Evolutionary conservation across 2,113 vertebrate species (phyloP).

Genomic region (Thamnophis sirtalis): DNA sequence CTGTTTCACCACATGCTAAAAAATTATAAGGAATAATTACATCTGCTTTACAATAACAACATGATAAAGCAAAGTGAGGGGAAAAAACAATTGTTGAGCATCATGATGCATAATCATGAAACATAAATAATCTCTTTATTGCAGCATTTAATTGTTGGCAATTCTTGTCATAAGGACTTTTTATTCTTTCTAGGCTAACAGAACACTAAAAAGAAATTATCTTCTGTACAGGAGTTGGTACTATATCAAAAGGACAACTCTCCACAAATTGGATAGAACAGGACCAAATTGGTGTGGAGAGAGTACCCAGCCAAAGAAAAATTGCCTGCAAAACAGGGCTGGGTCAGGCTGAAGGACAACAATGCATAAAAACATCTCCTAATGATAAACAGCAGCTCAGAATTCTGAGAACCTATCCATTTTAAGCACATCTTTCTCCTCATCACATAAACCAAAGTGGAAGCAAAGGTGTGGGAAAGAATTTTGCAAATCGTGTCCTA

Average conservation of each 20-base stretch:
- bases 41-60: neutral
- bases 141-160: neutral
- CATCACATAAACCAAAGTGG: neutral
- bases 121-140: neutral
- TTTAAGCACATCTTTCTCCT: neutral
- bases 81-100: neutral
- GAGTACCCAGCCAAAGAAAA: neutral
- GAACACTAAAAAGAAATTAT: neutral
- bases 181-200: neutral
- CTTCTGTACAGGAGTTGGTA: neutral
- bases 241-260: neutral
- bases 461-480: neutral
- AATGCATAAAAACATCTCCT: neutral
- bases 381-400: neutral
- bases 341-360: neutral
- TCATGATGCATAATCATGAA: neutral
- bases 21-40: neutral
- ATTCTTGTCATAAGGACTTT: neutral
- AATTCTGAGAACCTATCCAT: neutral
- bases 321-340: neutral
- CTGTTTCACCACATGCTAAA: neutral
- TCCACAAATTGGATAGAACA: neutral
- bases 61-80: neutral
- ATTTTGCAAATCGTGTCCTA: neutral
- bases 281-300: neutral